phyloP scores from a whole-genome alignment of 2,113 vertebrate genomes.

The Pomatostomus ruficeps region DNA sequence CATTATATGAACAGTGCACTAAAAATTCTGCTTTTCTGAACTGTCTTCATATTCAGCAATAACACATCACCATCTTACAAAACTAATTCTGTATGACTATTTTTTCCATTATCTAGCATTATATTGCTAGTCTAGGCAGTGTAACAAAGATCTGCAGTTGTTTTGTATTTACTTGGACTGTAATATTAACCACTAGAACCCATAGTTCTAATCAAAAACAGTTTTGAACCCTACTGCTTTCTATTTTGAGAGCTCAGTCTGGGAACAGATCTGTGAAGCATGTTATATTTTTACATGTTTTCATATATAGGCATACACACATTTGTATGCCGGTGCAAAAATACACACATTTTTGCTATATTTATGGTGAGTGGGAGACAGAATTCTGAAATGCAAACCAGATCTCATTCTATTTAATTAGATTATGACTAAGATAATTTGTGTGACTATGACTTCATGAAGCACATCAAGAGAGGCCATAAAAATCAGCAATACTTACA shows the following conservation, averaged over 20 bases:
- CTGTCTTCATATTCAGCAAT: not conserved
- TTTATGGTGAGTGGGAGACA: constrained; percentile 14
- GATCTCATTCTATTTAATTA: constrained; percentile 12
- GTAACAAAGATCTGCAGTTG: not conserved
- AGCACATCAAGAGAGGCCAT: not conserved
- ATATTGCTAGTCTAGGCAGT: not conserved
- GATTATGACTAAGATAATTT: constrained; percentile 32
- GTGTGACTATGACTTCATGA: constrained; percentile 22
- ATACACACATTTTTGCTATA: constrained; percentile 15
- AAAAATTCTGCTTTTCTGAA: not conserved
- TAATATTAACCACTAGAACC: not conserved
- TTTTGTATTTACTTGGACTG: not conserved
- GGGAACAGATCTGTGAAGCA: not conserved
- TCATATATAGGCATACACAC: not conserved
- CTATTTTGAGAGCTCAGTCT: not conserved
- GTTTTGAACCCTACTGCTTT: not conserved
- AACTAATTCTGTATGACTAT: not conserved
- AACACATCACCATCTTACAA: not conserved
- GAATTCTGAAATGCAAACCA: constrained; percentile 24
- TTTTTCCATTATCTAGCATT: not conserved
- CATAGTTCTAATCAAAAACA: not conserved
- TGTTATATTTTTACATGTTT: constrained; percentile 27
- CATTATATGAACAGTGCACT: not conserved
- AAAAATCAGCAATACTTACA: constrained; percentile 6
- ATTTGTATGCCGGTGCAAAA: constrained; percentile 7